A percentile compares a stretch with the other conserved stretches of the same genome.
Conservation (phyloP, 2,797 vertebrate species). For the Liasis olivaceus region DNA sequence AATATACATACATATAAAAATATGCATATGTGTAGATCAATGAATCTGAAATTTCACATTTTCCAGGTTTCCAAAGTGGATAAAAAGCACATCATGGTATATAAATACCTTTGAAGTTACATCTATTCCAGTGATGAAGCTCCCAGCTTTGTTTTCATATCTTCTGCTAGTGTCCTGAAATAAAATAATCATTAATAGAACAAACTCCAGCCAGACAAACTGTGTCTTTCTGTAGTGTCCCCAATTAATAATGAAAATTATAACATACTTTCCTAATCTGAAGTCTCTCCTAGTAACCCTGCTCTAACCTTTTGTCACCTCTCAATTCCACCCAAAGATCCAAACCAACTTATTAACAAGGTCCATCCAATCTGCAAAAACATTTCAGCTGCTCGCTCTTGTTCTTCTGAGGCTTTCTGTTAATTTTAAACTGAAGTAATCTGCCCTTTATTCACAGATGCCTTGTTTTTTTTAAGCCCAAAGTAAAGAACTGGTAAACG, state of each 20-base stretch:
- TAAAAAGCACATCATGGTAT: background rate
- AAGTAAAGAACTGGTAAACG: background rate
- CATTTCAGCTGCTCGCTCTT: background rate
- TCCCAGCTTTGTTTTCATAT: constrained; percentile 95
- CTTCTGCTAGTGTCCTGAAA: constrained; percentile 88
- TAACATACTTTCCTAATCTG: background rate
- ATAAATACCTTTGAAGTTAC: constrained; percentile 89
- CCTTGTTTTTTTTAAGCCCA: background rate
- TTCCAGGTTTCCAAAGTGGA: background rate
- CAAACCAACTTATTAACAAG: background rate
- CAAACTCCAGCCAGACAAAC: background rate
- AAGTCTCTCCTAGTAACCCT: background rate
- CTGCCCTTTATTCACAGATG: background rate
- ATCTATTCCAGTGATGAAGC: constrained; percentile 96
- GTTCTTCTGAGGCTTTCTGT: background rate
- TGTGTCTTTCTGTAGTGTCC: background rate
- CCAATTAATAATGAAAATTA: background rate
- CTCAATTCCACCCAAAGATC: background rate
- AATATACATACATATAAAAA: background rate
- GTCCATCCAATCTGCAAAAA: background rate
- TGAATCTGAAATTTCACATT: background rate
- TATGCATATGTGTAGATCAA: background rate
- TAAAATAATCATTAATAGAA: background rate
- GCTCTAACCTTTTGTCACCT: background rate
- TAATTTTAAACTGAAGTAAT: background rate